Evolutionary conservation across 1,140 invertebrate genomes (phyloP).

Genomic region (Micrasema minimum): DNA sequence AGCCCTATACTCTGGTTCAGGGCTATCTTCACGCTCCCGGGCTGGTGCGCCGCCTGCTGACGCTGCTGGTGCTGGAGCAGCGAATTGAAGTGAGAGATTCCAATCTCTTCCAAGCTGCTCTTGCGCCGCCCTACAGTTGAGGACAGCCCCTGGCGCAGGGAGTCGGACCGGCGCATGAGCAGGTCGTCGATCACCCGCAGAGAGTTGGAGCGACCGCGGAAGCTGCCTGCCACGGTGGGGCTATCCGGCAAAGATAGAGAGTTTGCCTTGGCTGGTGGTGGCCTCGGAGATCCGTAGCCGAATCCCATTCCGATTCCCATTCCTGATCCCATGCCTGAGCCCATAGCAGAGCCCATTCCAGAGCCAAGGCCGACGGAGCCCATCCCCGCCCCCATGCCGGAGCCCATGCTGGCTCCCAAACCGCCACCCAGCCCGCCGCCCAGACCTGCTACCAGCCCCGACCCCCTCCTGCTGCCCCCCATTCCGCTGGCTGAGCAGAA

Average conservation of each 20-base stretch:
- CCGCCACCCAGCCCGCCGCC: constrained; percentile 58
- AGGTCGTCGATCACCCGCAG: constrained; percentile 87
- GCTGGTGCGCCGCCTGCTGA: constrained; percentile 72
- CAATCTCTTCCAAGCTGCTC: constrained; percentile 87
- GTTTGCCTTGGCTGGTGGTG: constrained; percentile 87
- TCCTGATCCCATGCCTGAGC: constrained; percentile 65
- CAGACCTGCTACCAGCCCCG: constrained; percentile 66
- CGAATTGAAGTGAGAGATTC: constrained; percentile 78
- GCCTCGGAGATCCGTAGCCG: constrained; percentile 73
- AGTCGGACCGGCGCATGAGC: constrained; percentile 83
- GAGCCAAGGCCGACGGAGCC: neutral
- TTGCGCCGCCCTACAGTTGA: constrained; percentile 71
- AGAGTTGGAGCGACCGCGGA: constrained; percentile 85
- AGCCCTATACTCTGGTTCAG: constrained; percentile 87
- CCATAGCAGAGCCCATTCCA: constrained; percentile 63
- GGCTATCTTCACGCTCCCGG: constrained; percentile 79
- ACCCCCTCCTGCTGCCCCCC: constrained; percentile 67
- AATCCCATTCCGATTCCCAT: constrained; percentile 60
- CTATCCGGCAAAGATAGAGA: constrained; percentile 88
- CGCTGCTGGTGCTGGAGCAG: constrained; percentile 67
- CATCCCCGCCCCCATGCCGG: constrained; percentile 11
- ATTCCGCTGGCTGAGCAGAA: constrained; percentile 80
- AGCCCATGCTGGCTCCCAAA: constrained; percentile 20
- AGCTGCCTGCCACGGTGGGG: constrained; percentile 79
- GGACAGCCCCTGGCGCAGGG: constrained; percentile 78